Percentiles rank a stretch among this genome's conserved stretches.
Evolutionary conservation across 2,888 invertebrate species (phyloP).

Genomic region (Hoplodrina blanda): DNA sequence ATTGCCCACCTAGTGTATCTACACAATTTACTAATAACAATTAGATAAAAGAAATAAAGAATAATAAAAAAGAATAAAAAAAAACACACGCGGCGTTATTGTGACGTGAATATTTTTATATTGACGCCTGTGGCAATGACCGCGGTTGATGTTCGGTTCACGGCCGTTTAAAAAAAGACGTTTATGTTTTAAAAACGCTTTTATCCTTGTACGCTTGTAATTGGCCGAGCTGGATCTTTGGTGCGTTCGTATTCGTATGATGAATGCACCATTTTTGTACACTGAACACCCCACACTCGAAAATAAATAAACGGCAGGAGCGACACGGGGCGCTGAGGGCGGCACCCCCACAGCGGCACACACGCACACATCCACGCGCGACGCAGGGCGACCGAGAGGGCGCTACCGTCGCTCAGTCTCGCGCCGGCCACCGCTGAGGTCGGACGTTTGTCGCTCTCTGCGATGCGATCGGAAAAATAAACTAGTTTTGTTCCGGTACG

Average conservation of each 20-base stretch:
- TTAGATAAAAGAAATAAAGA: constrained; percentile 48
- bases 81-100: constrained; percentile 70
- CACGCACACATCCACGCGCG: constrained; percentile 77
- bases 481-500: constrained; percentile 88
- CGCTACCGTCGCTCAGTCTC: constrained; percentile 89
- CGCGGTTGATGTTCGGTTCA: constrained; percentile 85
- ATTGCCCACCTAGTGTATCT: constrained; percentile 27
- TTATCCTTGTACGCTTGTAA: constrained; percentile 71
- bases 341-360: constrained; percentile 74
- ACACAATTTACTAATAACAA: constrained; percentile 54
- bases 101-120: constrained; percentile 87
- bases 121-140: constrained; percentile 88
- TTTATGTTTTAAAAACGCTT: constrained; percentile 73
- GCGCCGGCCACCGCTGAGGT: constrained; percentile 85
- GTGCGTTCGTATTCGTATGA: constrained; percentile 61
- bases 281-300: constrained; percentile 80
- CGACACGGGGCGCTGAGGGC: constrained; percentile 71
- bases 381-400: constrained; percentile 80
- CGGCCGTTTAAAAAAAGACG: constrained; percentile 85
- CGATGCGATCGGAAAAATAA: constrained; percentile 86
- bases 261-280: constrained; percentile 68
- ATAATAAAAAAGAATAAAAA: constrained; percentile 55
- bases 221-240: constrained; percentile 62
- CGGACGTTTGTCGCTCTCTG: constrained; percentile 82
- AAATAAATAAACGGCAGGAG: constrained; percentile 82